phyloP scores from a whole-genome alignment of 2,888 invertebrate species.

The Gisinianus flammeolus region DNA sequence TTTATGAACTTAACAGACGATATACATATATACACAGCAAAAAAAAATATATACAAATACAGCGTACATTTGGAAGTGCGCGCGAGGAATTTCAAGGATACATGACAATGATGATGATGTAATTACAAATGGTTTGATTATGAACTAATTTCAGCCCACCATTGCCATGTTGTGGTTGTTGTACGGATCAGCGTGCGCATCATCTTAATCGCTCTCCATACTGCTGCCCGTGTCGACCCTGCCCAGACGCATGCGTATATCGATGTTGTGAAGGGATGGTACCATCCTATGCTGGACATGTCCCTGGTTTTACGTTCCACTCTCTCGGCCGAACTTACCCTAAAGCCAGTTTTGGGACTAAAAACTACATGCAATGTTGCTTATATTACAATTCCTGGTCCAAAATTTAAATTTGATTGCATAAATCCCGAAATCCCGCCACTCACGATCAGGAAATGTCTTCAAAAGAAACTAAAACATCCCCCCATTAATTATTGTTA shows the following conservation, averaged over 20 bases:
- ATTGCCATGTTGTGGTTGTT: neutral
- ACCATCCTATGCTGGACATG: constrained; percentile 50
- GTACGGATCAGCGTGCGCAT: constrained; percentile 41
- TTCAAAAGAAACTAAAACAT: too few relatives aligned
- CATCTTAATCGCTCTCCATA: constrained; percentile 52
- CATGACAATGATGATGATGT: too few relatives aligned
- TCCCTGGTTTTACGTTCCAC: constrained; percentile 54
- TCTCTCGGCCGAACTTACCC: constrained; percentile 47
- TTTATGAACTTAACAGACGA: too few relatives aligned
- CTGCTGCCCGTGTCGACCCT: constrained; percentile 49
- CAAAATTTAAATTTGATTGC: constrained; percentile 7
- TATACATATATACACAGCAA: too few relatives aligned
- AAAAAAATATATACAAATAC: too few relatives aligned
- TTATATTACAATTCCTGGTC: constrained; percentile 52
- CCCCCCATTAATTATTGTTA: too few relatives aligned
- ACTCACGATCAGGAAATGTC: too few relatives aligned
- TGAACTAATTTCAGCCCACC: too few relatives aligned
- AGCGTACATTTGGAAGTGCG: too few relatives aligned
- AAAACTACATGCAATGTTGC: constrained; percentile 54
- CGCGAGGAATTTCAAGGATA: too few relatives aligned
- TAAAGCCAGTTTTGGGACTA: constrained; percentile 49
- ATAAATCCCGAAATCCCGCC: neutral
- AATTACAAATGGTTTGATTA: too few relatives aligned
- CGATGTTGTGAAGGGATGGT: constrained; percentile 49
- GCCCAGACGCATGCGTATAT: constrained; percentile 46